Percentiles rank a stretch among this genome's conserved stretches.
Conservation (phyloP, 2,888 invertebrate genomes). For the Sphecodes monilicornis region DNA sequence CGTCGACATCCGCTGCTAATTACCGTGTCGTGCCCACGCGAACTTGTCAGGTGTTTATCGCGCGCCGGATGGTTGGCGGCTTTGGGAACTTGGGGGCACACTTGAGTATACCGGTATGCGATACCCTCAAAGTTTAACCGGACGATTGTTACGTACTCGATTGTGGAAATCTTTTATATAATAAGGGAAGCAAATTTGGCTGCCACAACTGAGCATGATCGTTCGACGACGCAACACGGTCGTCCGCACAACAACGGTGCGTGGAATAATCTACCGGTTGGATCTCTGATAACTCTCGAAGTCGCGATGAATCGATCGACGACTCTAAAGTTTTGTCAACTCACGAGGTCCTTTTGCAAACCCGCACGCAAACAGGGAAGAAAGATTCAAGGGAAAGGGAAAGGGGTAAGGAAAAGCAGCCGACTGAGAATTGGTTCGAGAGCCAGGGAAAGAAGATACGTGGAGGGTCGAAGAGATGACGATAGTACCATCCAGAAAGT, state of each 20-base stretch:
- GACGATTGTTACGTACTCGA: conserved; percentile 7
- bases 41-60: conserved; percentile 14
- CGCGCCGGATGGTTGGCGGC: background rate
- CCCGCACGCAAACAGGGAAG: conserved; percentile 19
- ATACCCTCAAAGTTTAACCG: background rate
- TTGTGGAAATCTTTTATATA: background rate
- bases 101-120: background rate
- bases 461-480: conserved; percentile 19
- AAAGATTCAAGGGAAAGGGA: conserved; percentile 2
- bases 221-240: too few species aligned
- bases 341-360: conserved; percentile 34
- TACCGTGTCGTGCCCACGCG: conserved; percentile 10
- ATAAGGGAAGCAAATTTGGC: background rate
- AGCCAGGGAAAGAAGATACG: conserved; percentile 25
- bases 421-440: conserved; percentile 15
- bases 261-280: background rate
- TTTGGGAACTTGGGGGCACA: background rate
- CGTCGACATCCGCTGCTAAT: conserved; percentile 30
- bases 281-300: background rate
- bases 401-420: background rate
- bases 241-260: background rate
- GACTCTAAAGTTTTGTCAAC: conserved; percentile 54
- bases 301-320: conserved; percentile 47
- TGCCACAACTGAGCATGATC: background rate
- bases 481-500: conserved; percentile 53